phyloP scores from a whole-genome alignment of 2,888 invertebrate species.

The Parasteatoda lunata region DNA sequence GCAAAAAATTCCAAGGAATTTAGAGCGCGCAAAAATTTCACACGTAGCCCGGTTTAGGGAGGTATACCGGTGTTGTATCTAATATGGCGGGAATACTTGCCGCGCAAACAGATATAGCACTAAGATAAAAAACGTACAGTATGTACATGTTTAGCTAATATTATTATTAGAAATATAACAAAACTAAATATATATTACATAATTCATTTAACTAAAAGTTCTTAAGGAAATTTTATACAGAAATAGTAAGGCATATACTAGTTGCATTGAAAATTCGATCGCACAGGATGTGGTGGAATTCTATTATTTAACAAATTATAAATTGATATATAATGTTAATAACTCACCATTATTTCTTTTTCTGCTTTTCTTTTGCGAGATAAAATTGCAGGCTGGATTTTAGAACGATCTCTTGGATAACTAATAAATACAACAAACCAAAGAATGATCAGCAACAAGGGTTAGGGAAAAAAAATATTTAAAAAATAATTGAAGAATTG shows the following conservation, averaged over 20 bases:
- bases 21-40: slow-evolving; percentile 46
- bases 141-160: neutral
- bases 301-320: too few species aligned
- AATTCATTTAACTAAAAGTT: too few species aligned
- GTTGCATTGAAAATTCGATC: neutral
- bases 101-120: slow-evolving; percentile 50
- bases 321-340: neutral
- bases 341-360: slow-evolving; percentile 56
- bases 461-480: slow-evolving; percentile 3
- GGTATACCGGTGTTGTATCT: slow-evolving; percentile 35
- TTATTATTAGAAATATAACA: neutral
- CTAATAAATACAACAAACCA: slow-evolving; percentile 22
- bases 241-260: neutral
- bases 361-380: slow-evolving; percentile 62
- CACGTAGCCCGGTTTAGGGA: slow-evolving; percentile 52
- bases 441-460: neutral
- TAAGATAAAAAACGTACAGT: slow-evolving; percentile 4
- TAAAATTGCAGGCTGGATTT: slow-evolving; percentile 54
- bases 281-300: slow-evolving; percentile 40
- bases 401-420: slow-evolving; percentile 12
- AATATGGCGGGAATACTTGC: slow-evolving; percentile 62
- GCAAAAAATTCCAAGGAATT: slow-evolving; percentile 25
- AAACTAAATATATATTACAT: too few species aligned
- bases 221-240: neutral
- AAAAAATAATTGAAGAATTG: slow-evolving; percentile 2